Conservation (phyloP, 2,888 invertebrate genomes). For the Drosophila mercatorum region DNA sequence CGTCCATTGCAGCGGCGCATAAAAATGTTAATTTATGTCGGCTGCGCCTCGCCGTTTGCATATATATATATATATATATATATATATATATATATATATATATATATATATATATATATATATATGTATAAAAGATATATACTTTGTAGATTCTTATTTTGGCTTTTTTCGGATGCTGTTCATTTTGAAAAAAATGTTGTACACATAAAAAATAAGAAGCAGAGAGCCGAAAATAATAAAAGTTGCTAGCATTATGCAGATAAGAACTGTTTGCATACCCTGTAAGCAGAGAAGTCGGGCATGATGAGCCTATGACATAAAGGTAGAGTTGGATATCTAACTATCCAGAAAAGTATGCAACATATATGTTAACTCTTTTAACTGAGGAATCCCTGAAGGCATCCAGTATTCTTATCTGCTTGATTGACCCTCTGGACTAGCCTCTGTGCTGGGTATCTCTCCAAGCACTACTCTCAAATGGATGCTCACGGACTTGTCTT, state of each 20-base stretch:
- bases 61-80: constrained; percentile 30
- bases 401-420: no score
- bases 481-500: background rate
- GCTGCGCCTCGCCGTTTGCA: constrained; percentile 72
- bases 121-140: constrained; percentile 26
- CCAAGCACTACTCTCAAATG: no score
- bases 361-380: background rate
- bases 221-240: constrained; percentile 33
- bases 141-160: constrained; percentile 31
- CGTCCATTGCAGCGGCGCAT: constrained; percentile 76
- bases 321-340: background rate
- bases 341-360: background rate
- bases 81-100: constrained; percentile 10
- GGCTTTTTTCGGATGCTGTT: constrained; percentile 36
- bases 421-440: background rate
- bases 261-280: constrained; percentile 45
- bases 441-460: constrained; percentile 4
- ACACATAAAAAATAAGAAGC: constrained; percentile 23
- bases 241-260: constrained; percentile 50
- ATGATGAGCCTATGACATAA: background rate
- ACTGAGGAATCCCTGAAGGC: background rate
- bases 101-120: constrained; percentile 12
- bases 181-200: constrained; percentile 49
- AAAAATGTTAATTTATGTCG: constrained; percentile 79
- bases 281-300: background rate